Evolutionary conservation across 2,888 invertebrate species (phyloP), one percentile per base, ranked within the genome.

Genomic region (Ceriagrion tenellum): DNA sequence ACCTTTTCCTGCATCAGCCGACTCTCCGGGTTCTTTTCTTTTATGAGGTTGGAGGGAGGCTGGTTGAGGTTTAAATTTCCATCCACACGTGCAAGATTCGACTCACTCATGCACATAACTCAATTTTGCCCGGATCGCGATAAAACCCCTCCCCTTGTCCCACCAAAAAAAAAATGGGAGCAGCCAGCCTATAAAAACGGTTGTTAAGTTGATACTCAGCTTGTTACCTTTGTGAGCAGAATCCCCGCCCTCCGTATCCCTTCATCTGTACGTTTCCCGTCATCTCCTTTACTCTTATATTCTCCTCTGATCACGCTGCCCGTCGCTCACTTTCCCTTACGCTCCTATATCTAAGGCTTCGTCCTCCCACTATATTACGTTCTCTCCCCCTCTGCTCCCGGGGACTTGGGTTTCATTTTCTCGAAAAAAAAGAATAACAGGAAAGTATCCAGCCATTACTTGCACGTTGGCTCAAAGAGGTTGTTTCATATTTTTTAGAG

Each of bases 151-250:
- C 59, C 59, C 59, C 4, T 16, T n/a, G n/a, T 8, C 47, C 8
- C 47, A 47, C 47, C 47, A 47, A 47, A 47, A 81, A n/a, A 30
- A 74, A 81, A 81, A 81, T 81, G 81, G 69, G 69, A 69, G 69
- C 69, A 59, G 23, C 26, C 35, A 81, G 81, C 30, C 35, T 35
- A 81, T 81, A 81, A 81, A 81, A 81, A 69, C 69, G 69, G 69
- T 69, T 69, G 69, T 69, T 69, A 69, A 69, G 69, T 81, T 81
- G 81, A 35, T 26, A 13, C 81, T 81, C 81, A 81, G 81, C 81
- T 35, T 81, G 81, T 81, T 81, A 81, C 81, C 81, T 81, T 81
- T 81, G 23, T 69, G 12, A 23, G 26, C 2, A 81, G 30, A 81
- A 20, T 30, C 35, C 35, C 30, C 13, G 1, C 81, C 16, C 81